Base-by-base conservation (phyloP, 2,797 vertebrate species). In the Chaenodraco wilsoni region DNA sequence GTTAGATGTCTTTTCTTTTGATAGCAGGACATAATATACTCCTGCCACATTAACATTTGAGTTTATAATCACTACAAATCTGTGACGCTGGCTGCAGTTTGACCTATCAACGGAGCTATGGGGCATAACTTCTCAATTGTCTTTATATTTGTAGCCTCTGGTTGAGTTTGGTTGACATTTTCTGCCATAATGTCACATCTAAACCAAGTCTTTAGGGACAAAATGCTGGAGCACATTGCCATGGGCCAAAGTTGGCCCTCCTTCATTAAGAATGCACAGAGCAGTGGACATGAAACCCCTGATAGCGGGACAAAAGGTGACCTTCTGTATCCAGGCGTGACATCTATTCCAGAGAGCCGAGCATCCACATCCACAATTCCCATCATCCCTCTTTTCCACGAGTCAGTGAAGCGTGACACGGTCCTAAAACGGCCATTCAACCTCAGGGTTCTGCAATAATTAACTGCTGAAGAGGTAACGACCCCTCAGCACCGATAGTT, bases 151-250 rank as follows among this genome's bases (percentile, higher is more conserved):
- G 50, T 63, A 33, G 78, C 86, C 84, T 77, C 71, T 71, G 79
- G 76, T 86, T 80, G 69, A 70, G 77, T 86, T 73, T 37, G 59
- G 77, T 84, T 92, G 89, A 89, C 89, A 90, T 93, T 92, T 93
- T 48, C 77, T 69, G 48, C 63, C 74, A 69, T 87, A 87, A 89
- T 88, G 87, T 86, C 88, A 84, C 58, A 80, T 79, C 65, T 70
- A 75, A 76, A 74, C 69, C 12, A 17, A 60, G 41, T 57, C 83
- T 63, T 68, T 9, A 14, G 87, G 77, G 76, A 58, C 12, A 65
- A 16, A 68, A 58, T 72, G 40, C 71, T 64, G 44, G 41, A 70
- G 65, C 17, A 11, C 59, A 56, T 57, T 7, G 70, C 84, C 81
- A 69, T 63, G 37, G 79, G 82, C 80, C 64, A 65, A 49, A 73